Evolutionary conservation across 2,888 invertebrate genomes (phyloP), one percentile per base, ranked within the genome.

Genomic region (Clivina fossor): DNA sequence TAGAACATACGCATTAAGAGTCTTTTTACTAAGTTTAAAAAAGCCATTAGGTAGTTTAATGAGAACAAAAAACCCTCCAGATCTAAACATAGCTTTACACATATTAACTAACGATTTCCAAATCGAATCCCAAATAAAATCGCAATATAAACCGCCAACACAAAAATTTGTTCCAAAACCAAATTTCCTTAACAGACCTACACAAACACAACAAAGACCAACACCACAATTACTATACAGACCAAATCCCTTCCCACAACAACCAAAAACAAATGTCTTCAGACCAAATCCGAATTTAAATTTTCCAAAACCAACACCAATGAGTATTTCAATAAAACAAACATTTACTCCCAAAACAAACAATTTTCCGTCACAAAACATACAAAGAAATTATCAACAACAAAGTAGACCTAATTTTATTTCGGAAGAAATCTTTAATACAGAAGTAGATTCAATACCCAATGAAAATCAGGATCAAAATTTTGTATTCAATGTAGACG

Each of bases 221-320:
- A 16, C 15, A 38, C 40, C 9, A 26, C 49, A 35, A 49, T 11
- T 56, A 26, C 47, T 11, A 55, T 18, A 30, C 41, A 15, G 38
- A 48, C 30, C 5, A 28, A 8, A 40, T 5, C 8, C n/a, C n/a
- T n/a, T n/a, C n/a, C n/a, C n/a, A n/a, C n/a, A n/a, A n/a, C n/a
- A n/a, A n/a, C n/a, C n/a, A n/a, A n/a, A n/a, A 33, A 11, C 11
- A 20, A 20, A 32, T 4, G 47, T 11, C 1, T 49, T 24, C 33
- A 50, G 32, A 50, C 32, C 37, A 33, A 56, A 22, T 3, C 22
- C 13, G 5, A 50, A 56, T 9, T 35, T 41, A 26, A 47, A 13
- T 37, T 48, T 49, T n/a, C 22, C n/a, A 22, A 53, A 32, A 32
- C 43, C 55, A 1, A 56, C 15, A 26, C 44, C 22, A 37, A 33